phyloP scores from a whole-genome alignment of 2,797 vertebrate genomes.

The Phalloptychus januarius region DNA sequence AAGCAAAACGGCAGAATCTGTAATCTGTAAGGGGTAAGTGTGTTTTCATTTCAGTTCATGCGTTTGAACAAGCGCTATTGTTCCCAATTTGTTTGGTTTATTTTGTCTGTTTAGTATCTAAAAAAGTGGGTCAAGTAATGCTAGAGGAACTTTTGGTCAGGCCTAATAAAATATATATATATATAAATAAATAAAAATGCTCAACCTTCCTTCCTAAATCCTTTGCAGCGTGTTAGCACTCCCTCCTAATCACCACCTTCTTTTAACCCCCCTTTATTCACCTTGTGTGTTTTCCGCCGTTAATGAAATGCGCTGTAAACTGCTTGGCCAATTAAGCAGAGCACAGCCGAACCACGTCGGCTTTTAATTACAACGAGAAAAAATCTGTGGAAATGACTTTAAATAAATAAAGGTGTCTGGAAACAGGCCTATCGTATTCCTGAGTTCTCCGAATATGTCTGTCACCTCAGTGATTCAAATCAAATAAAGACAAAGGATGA shows the following conservation, averaged over 20 bases:
- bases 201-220: neutral
- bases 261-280: neutral
- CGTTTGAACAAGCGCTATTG: neutral
- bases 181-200: neutral
- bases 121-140: constrained; percentile 7
- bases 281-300: constrained; percentile 48
- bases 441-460: constrained; percentile 12
- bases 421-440: constrained; percentile 9
- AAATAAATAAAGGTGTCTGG: constrained; percentile 57
- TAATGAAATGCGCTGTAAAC: constrained; percentile 75
- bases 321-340: constrained; percentile 73
- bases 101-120: neutral
- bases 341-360: constrained; percentile 63
- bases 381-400: constrained; percentile 50
- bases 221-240: constrained; percentile 11
- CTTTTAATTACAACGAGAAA: constrained; percentile 66
- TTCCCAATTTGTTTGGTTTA: neutral
- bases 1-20: neutral
- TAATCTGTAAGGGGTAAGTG: neutral
- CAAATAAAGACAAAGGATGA: constrained; percentile 18
- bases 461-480: constrained; percentile 21
- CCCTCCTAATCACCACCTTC: constrained; percentile 47
- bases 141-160: constrained; percentile 2
- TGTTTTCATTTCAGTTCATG: neutral
- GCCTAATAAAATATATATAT: neutral